These are phyloP conservation scores for Merodon equestris DNA, from an alignment of 2,888 invertebrate species.

Conservation along the genomic window DNA sequence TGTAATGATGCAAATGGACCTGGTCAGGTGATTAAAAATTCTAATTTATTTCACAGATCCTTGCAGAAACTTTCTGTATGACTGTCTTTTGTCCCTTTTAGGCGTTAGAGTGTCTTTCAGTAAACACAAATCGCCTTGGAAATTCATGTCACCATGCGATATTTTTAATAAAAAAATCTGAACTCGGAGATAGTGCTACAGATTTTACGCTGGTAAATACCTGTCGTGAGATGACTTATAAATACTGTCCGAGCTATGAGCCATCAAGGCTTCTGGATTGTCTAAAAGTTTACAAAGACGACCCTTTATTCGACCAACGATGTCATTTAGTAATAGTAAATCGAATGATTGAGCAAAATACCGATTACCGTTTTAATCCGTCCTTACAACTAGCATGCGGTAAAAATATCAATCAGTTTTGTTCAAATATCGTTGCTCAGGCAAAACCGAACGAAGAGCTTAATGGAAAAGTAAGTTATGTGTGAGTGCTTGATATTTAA, in stretches of 20 bases:
- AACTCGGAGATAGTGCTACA: conserved; percentile 90
- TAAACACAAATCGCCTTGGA: conserved; percentile 83
- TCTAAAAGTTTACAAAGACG: conserved; percentile 88
- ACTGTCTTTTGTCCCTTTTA: conserved; percentile 76
- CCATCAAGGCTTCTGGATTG: conserved; percentile 86
- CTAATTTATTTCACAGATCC: conserved; percentile 61
- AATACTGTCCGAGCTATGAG: conserved; percentile 88
- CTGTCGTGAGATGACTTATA: conserved; percentile 92
- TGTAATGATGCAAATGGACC: conserved; percentile 87
- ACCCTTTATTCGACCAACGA: conserved; percentile 88
- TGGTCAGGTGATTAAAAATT: conserved; percentile 79
- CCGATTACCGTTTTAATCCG: conserved; percentile 94
- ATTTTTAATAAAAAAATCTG: conserved; percentile 91
- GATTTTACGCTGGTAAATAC: conserved; percentile 91
- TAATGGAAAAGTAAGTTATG: conserved; percentile 84
- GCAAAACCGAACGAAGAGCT: conserved; percentile 84
- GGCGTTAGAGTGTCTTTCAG: conserved; percentile 89
- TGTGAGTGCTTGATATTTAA: too few relatives aligned
- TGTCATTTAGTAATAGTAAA: conserved; percentile 92
- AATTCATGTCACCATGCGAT: conserved; percentile 88
- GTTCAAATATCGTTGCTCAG: conserved; percentile 81
- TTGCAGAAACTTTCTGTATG: background rate
- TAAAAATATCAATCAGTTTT: conserved; percentile 88
- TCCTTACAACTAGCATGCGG: conserved; percentile 89
- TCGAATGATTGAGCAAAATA: conserved; percentile 93